Evolutionary conservation across 2,113 vertebrate genomes (phyloP), one percentile per base, ranked within the genome.

Genomic region (Megalops atlanticus): DNA sequence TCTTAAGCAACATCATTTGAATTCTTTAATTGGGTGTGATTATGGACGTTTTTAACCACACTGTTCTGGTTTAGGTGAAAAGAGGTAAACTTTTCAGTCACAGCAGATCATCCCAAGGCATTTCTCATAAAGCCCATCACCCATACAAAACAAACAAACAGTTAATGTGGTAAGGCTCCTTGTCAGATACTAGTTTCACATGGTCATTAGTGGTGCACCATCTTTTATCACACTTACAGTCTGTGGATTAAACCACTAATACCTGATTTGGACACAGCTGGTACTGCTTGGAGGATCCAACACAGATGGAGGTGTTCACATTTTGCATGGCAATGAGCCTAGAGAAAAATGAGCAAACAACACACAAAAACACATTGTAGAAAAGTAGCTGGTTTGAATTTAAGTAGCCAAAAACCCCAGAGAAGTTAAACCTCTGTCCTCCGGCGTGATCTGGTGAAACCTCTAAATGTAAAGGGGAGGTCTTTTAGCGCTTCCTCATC

Each of bases 181-280:
- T n/a, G n/a, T n/a, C n/a, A n/a, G n/a, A n/a, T n/a, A n/a, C n/a
- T n/a, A n/a, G n/a, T n/a, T n/a, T n/a, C n/a, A n/a, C n/a, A n/a
- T n/a, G 31, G 24, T 21, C 36, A 74, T 38, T 49, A 12, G 4
- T 36, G 38, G 33, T 54, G 35, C 33, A n/a, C 35, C 4, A 27
- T 15, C 35, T 39, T 58, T 31, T 64, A 12, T 40, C 39, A 79
- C 33, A 49, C 49, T 31, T 31, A 75, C 21, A 27, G 74, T 75
- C 38, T 24, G 40, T 27, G 1, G 8, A n/a, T 36, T 38, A 78
- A 82, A 58, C 38, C 36, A 10, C 16, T 76, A 84, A 80, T 91
- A 97, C 96, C 95, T 96, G 93, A 83, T 94, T 92, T 82, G 94
- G 94, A 86, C 95, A 96, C 80, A 96, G 89, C 11, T 96, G 94